Conservation (phyloP, 2,888 invertebrate species). For the Metopia argyrocephala region DNA sequence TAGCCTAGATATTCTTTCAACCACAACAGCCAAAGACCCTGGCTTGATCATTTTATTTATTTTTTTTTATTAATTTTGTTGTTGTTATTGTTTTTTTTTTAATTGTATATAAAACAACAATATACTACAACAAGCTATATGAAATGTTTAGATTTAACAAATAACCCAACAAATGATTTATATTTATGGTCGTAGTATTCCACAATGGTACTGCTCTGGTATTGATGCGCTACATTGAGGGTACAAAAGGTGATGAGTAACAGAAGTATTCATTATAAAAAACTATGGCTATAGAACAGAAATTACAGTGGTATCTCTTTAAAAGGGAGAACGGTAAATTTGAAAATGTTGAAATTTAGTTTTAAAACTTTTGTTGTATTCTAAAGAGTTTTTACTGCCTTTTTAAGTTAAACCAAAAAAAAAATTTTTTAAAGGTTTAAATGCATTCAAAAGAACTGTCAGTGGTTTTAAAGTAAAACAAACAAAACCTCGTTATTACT, state of each 20-base stretch:
- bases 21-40: conserved; percentile 75
- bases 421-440: background rate
- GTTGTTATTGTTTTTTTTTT: conserved; percentile 33
- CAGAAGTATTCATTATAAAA: conserved; percentile 46
- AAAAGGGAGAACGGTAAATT: background rate
- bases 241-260: conserved; percentile 64
- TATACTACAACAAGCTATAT: background rate
- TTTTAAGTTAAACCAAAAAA: conserved; percentile 23
- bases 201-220: conserved; percentile 39
- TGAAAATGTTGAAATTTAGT: background rate
- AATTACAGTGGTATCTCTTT: conserved; percentile 22
- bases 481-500: conserved; percentile 6
- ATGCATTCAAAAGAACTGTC: conserved; percentile 25
- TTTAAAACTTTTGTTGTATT: background rate
- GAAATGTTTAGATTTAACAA: conserved; percentile 48
- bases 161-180: conserved; percentile 61
- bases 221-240: conserved; percentile 62
- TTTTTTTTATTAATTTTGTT: conserved; percentile 11
- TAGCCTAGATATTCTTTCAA: conserved; percentile 77
- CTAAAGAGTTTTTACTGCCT: conserved; percentile 41
- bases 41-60: conserved; percentile 65
- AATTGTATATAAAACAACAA: conserved; percentile 1
- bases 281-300: conserved; percentile 31
- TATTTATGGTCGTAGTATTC: conserved; percentile 30
- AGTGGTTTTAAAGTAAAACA: conserved; percentile 40